Percentiles rank a stretch among this genome's conserved stretches.
phyloP scores from a whole-genome alignment of 2,888 invertebrate genomes.

The Drosophila diplacantha region DNA sequence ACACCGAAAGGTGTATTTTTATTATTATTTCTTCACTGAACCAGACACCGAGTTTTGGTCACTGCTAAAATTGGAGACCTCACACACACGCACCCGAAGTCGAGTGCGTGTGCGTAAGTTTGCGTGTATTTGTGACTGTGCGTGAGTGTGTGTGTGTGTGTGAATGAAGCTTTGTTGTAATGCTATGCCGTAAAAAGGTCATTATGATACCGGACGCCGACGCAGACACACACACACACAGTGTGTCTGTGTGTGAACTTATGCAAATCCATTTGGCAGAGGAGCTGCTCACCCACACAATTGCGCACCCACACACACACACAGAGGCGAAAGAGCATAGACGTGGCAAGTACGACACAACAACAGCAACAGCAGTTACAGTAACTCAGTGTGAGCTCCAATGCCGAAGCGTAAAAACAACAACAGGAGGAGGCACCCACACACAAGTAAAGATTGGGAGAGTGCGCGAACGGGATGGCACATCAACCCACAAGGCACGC shows the following conservation, averaged over 20 bases:
- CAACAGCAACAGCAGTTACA: conserved; percentile 23
- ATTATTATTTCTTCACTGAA: conserved; percentile 26
- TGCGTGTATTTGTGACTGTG: conserved; percentile 12
- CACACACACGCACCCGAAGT: conserved; percentile 4
- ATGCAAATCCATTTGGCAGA: conserved; percentile 67
- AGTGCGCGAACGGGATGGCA: conserved; percentile 18
- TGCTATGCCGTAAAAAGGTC: conserved; percentile 58
- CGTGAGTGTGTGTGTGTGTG: conserved; percentile 26
- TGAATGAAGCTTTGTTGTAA: conserved; percentile 55
- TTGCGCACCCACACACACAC: conserved; percentile 27
- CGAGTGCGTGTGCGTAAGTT: conserved; percentile 9
- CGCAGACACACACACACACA: conserved; percentile 29
- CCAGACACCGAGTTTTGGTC: conserved; percentile 47
- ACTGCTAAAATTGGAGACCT: conserved; percentile 61
- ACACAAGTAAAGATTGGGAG: conserved; percentile 4
- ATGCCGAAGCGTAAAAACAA: conserved; percentile 59
- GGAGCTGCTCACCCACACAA: conserved; percentile 39
- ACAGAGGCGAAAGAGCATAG: conserved; percentile 28
- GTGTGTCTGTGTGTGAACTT: conserved; percentile 35
- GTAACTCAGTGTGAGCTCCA: conserved; percentile 34
- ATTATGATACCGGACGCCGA: conserved; percentile 55
- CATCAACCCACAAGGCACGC: conserved; percentile 2
- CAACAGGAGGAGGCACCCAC: conserved; percentile 27
- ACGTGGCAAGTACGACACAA: conserved; percentile 29
- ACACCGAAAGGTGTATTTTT: conserved; percentile 25